Percentiles rank a stretch among this genome's conserved stretches.
These are phyloP conservation scores for Alectoris magna DNA, from an alignment of 2,797 vertebrate genomes.

Conservation along the genomic window DNA sequence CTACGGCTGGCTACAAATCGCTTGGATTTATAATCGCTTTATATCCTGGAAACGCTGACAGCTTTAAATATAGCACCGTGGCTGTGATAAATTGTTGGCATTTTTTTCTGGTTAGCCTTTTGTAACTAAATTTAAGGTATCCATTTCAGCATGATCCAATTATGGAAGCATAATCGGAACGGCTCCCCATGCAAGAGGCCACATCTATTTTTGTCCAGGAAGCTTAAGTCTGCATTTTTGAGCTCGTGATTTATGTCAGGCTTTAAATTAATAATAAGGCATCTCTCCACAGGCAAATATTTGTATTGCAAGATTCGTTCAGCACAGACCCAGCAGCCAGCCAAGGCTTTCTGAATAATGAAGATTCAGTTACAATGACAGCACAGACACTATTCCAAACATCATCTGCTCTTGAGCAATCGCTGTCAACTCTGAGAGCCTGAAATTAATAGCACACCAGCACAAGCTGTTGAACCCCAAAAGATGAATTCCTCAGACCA, in stretches of 20 bases:
- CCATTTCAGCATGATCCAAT: constrained; percentile 60
- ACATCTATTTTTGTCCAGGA: constrained; percentile 5
- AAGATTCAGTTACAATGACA: constrained; percentile 16
- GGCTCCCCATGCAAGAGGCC: constrained; percentile 4
- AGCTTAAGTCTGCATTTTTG: constrained; percentile 45
- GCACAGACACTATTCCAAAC: constrained; percentile 32
- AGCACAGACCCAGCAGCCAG: neutral
- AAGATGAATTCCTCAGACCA: neutral
- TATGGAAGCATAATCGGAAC: constrained; percentile 29
- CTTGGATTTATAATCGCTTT: constrained; percentile 49
- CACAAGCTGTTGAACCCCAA: neutral
- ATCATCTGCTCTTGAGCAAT: constrained; percentile 2
- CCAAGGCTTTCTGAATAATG: neutral
- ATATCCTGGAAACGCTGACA: constrained; percentile 51
- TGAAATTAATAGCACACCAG: neutral
- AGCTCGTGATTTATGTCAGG: constrained; percentile 58
- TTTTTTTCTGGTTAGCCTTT: constrained; percentile 63
- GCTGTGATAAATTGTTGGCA: constrained; percentile 61
- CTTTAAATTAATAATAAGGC: constrained; percentile 59
- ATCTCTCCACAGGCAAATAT: constrained; percentile 55
- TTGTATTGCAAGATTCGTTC: constrained; percentile 35
- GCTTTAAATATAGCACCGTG: constrained; percentile 60
- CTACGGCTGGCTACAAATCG: constrained; percentile 29
- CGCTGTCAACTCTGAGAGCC: neutral
- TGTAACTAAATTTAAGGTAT: constrained; percentile 69